Evolutionary conservation across 2,113 vertebrate species (phyloP), one percentile per base, ranked within the genome.

Genomic region (Pagrus major): DNA sequence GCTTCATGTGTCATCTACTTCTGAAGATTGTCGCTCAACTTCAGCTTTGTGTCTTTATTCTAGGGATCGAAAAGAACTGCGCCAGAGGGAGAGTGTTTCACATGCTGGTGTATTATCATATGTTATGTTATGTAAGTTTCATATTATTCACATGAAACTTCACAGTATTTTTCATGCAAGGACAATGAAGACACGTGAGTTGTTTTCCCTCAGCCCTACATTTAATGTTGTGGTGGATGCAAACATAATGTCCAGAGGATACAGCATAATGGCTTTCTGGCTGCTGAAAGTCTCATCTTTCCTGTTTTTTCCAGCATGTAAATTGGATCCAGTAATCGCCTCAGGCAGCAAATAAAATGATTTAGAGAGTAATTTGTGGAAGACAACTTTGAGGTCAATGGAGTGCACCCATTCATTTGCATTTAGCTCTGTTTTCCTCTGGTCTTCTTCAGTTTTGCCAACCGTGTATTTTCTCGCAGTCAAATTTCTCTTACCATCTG

Each of bases 281-380:
- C 73, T 29, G 33, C 77, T 72, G 12, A 80, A 76, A 78, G 29
- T 64, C 74, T 80, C 76, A 56, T 88, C 65, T 81, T 78, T 79
- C 64, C 79, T 69, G 47, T 73, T 81, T 90, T 72, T 66, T 72
- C 31, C 75, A 35, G 33, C 42, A 35, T 85, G 66, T 76, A 90
- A 91, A 87, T 92, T 90, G 63, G 87, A 92, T 86, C 31, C 87
- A 64, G 80, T 86, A 77, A 91, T 92, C 23, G 81, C 87, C 84
- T 71, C 79, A 58, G 78, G 86, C 84, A 79, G 81, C 76, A 87
- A 89, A 90, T 58, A 58, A 89, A 75, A 88, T 85, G 76, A 92
- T 92, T 90, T 78, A 87, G 78, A 42, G 71, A 61, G 73, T 90
- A 65, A 86, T 89, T 89, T 89, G 73, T 54, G 52, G 54, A 64